Conservation (phyloP, 1,140 invertebrate species). For the Ceratina japonica region DNA sequence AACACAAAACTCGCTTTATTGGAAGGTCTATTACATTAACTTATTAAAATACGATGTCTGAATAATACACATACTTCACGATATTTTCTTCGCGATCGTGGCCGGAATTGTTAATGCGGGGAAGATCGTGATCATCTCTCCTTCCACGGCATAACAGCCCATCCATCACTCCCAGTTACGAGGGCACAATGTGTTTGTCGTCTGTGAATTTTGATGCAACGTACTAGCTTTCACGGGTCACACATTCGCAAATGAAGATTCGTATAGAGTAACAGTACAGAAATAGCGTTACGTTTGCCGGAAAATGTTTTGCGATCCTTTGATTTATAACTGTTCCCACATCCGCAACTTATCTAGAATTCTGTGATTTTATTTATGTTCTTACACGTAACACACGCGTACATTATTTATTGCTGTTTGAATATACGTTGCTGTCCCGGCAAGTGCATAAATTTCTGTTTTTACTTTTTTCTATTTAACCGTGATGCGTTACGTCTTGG, state of each 20-base stretch:
- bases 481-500: too few relatives aligned
- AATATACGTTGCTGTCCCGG: background rate
- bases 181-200: constrained; percentile 41
- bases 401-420: background rate
- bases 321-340: constrained; percentile 45
- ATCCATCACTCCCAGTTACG: constrained; percentile 57
- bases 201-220: constrained; percentile 25
- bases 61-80: constrained; percentile 38
- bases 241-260: background rate
- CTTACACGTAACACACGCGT: background rate
- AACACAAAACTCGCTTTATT: background rate
- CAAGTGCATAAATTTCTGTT: background rate
- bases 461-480: background rate
- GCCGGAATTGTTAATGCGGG: constrained; percentile 12
- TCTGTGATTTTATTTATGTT: constrained; percentile 22
- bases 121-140: constrained; percentile 34
- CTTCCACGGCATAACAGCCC: constrained; percentile 25
- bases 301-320: constrained; percentile 8
- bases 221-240: constrained; percentile 2
- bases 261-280: background rate
- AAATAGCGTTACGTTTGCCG: constrained; percentile 12
- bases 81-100: constrained; percentile 40
- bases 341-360: constrained; percentile 12
- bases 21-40: constrained; percentile 32
- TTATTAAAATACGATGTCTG: background rate